phyloP scores from a whole-genome alignment of 2,888 invertebrate species.

The Ormyrus labotus region DNA sequence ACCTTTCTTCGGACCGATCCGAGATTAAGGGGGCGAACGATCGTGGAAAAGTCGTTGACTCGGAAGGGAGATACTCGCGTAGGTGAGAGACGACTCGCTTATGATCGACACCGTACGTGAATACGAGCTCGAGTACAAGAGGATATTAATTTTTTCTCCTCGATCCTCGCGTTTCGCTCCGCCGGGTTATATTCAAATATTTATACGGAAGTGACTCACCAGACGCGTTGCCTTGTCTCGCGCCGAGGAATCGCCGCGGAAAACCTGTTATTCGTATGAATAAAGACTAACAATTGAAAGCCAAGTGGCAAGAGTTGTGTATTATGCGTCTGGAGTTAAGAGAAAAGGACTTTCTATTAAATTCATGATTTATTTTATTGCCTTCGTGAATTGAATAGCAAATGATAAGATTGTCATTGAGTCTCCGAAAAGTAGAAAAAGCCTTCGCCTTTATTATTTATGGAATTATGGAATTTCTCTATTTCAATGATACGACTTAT shows the following conservation, averaged over 20 bases:
- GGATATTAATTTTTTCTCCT: constrained; percentile 42
- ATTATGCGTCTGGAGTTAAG: neutral
- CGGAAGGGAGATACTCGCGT: constrained; percentile 34
- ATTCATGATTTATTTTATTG: constrained; percentile 47
- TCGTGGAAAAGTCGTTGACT: constrained; percentile 31
- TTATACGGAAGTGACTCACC: constrained; percentile 55
- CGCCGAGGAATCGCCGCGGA: constrained; percentile 22
- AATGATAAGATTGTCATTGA: constrained; percentile 25
- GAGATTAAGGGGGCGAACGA: neutral
- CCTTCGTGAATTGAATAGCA: constrained; percentile 29
- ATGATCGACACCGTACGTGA: constrained; percentile 49
- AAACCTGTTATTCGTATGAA: constrained; percentile 49
- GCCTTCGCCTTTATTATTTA: too few relatives aligned
- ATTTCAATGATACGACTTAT: too few relatives aligned
- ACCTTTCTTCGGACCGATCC: constrained; percentile 3
- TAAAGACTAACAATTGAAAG: constrained; percentile 35
- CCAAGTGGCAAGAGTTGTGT: constrained; percentile 18
- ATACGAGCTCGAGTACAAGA: constrained; percentile 38
- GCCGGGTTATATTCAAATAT: constrained; percentile 51
- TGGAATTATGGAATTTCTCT: too few relatives aligned
- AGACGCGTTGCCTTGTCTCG: neutral
- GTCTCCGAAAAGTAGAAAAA: too few relatives aligned
- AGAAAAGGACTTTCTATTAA: constrained; percentile 43
- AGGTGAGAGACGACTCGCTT: constrained; percentile 32
- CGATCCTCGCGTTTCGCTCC: neutral